A percentile compares a stretch with the other conserved stretches of the same genome.
Conservation (phyloP, 2,113 vertebrate genomes). For the Pterocles orientalis region DNA sequence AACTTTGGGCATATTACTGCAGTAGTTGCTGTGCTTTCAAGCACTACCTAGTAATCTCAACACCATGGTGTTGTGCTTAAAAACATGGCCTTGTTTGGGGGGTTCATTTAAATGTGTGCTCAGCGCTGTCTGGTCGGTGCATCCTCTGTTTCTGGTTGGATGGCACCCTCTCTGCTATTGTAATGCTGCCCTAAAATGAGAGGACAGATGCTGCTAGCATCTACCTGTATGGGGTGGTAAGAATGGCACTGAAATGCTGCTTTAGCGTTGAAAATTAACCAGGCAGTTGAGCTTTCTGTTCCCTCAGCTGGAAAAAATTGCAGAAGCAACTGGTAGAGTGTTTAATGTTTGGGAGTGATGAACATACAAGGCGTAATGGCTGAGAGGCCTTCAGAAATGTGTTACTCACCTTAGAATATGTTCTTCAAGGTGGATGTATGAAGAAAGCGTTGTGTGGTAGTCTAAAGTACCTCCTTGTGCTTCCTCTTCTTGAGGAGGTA, state of each 20-base stretch:
- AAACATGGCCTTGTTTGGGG: neutral
- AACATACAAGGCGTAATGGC: neutral
- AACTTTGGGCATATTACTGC: neutral
- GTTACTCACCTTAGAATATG: neutral
- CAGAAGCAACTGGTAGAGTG: neutral
- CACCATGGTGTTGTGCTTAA: neutral
- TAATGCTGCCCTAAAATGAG: neutral
- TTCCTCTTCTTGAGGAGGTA: neutral
- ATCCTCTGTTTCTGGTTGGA: neutral
- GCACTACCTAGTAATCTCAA: accelerated
- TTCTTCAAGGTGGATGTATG: neutral
- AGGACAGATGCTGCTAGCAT: neutral
- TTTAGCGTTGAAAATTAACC: neutral
- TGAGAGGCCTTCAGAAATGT: neutral
- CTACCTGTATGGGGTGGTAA: no score
- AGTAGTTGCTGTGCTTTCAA: neutral
- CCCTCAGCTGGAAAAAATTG: neutral
- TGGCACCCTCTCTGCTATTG: neutral
- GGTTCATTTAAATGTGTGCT: neutral
- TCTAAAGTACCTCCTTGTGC: neutral
- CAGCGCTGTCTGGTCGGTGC: neutral
- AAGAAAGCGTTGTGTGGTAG: neutral
- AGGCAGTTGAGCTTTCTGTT: neutral
- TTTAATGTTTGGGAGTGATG: neutral
- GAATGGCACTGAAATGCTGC: neutral